Evolutionary conservation across 2,888 invertebrate species (phyloP), one percentile per base, ranked within the genome.

Genomic region (Noctua janthina): DNA sequence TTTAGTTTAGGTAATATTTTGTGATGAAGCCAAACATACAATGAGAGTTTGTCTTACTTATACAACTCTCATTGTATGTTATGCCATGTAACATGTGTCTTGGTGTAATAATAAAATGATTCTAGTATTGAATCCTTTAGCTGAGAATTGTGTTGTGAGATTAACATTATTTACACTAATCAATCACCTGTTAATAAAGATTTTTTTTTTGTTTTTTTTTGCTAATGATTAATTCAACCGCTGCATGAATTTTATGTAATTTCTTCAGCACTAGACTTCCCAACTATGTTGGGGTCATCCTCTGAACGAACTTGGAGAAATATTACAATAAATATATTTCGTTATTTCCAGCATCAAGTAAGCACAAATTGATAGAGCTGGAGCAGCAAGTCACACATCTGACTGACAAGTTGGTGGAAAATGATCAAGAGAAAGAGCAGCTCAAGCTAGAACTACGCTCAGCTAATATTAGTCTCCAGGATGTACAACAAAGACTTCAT

Each of bases 401-500:
- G 23, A 92, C 93, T 0, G 93, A 94, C 69, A 95, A 94, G 75
- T 82, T 96, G 35, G 85, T 94, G 10, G 92, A 94, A 39, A 93
- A 93, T 79, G 95, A 96, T 39, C 94, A 94, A 74, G 95, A 95
- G 11, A 96, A 95, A 74, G 96, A 97, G 46, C 96, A 96, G 68
- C 88, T 97, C n/a, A 93, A 92, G 46, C 79, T 96, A 74, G 97
- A 97, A 79, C 88, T 97, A 43, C 92, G 95, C 17, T 94, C 97
- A 0, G 93, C 96, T 43, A 95, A 94, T 83, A 93, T 95, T 15
- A 95, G 95, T 77, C 90, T 97, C 20, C 97, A 96, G 82, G 96
- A 97, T 82, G 93, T 95, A 5, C 97, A 97, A 82, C 96, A 96
- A 80, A 93, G 95, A 69, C 90, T 97, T 11, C 97, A 97, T 79